Evolutionary conservation across 2,797 vertebrate genomes (phyloP).

Genomic region (Enoplosus armatus): DNA sequence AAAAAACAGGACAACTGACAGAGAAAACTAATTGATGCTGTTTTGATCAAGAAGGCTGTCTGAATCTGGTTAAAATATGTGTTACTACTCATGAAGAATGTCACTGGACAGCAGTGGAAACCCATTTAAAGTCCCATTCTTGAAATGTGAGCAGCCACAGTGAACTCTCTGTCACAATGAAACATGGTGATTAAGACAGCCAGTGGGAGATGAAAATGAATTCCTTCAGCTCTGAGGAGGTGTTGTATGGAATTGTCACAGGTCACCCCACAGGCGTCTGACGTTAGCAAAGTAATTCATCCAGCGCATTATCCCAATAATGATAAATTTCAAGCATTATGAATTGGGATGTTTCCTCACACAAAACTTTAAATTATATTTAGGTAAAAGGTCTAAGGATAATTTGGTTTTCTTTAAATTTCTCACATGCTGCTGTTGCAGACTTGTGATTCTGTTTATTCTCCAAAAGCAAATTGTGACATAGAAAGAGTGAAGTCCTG

Average conservation of each 20-base stretch:
- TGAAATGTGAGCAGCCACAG: constrained; percentile 78
- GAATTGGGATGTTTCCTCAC: constrained; percentile 84
- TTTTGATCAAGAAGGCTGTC: constrained; percentile 50
- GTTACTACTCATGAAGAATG: constrained; percentile 37
- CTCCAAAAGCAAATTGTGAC: constrained; percentile 51
- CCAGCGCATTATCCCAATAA: constrained; percentile 84
- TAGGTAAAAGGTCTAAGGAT: constrained; percentile 78
- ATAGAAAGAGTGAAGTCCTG: not conserved
- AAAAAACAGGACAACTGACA: constrained; percentile 5
- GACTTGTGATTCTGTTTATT: constrained; percentile 61
- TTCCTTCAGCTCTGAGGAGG: constrained; percentile 80
- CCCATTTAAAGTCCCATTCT: constrained; percentile 48
- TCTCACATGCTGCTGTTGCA: constrained; percentile 60
- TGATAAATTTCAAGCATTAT: constrained; percentile 85
- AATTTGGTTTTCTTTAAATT: constrained; percentile 74
- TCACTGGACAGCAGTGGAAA: constrained; percentile 43
- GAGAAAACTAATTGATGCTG: constrained; percentile 21
- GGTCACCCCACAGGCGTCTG: constrained; percentile 81
- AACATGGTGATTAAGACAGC: constrained; percentile 85
- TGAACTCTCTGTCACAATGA: constrained; percentile 85
- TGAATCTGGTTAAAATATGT: constrained; percentile 37
- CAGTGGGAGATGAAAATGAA: constrained; percentile 88
- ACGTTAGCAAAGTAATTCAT: constrained; percentile 85
- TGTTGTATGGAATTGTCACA: constrained; percentile 82
- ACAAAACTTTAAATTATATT: constrained; percentile 85